Percentiles rank a stretch among this genome's conserved stretches.
phyloP scores from a whole-genome alignment of 1,140 invertebrate genomes.

The Pogonomyrmex barbatus region DNA sequence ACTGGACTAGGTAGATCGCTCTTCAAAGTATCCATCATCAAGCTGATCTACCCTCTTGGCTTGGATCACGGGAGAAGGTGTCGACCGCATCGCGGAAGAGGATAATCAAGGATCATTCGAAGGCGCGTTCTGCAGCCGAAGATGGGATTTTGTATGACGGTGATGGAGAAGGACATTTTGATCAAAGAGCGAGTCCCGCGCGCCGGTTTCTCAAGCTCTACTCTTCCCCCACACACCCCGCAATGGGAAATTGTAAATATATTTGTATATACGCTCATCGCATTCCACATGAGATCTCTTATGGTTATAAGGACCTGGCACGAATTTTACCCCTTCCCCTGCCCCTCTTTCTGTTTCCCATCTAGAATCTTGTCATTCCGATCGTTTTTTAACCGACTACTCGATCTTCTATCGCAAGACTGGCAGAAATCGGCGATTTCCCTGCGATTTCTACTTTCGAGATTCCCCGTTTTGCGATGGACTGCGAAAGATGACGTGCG shows the following conservation, averaged over 20 bases:
- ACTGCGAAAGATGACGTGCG: not conserved
- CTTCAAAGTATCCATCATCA: not conserved
- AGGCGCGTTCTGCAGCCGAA: not conserved
- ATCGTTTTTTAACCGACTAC: slow-evolving; percentile 3
- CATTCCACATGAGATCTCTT: slow-evolving; percentile 80
- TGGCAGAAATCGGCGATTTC: slow-evolving; percentile 2
- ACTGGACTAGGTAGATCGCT: slow-evolving; percentile 19
- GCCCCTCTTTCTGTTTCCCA: not conserved
- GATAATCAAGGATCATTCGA: not conserved
- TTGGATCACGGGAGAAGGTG: not conserved
- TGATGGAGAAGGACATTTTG: slow-evolving; percentile 25
- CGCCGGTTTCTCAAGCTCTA: slow-evolving; percentile 6
- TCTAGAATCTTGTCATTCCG: slow-evolving; percentile 39
- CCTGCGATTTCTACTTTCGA: not conserved
- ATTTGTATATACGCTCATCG: slow-evolving; percentile 82
- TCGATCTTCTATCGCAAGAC: slow-evolving; percentile 21
- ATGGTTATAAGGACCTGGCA: slow-evolving; percentile 55
- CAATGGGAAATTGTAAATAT: slow-evolving; percentile 79
- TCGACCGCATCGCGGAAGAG: not conserved
- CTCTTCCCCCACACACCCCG: slow-evolving; percentile 10
- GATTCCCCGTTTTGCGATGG: not conserved
- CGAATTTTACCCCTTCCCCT: not conserved
- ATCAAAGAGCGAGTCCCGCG: not conserved
- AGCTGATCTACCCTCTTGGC: not conserved
- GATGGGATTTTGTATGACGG: not conserved